phyloP scores from a whole-genome alignment of 2,888 invertebrate species.

The Heterodera filipjevi region DNA sequence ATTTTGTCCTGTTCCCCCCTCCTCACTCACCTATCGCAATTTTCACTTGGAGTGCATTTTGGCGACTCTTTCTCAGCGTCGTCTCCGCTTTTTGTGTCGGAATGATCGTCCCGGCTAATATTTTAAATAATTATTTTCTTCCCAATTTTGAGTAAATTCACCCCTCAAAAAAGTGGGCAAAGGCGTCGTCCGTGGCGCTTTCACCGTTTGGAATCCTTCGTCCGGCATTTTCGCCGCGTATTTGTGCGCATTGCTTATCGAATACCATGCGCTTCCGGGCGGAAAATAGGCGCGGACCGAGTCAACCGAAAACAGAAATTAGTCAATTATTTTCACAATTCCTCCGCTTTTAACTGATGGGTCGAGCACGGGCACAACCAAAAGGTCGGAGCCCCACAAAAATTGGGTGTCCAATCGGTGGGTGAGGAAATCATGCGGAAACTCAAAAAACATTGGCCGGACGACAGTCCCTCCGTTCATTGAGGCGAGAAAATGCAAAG shows the following conservation, averaged over 20 bases:
- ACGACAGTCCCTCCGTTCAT: conserved; percentile 43
- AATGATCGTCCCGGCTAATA: conserved; percentile 71
- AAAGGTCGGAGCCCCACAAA: conserved; percentile 58
- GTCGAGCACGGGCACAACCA: conserved; percentile 56
- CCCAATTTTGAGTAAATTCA: conserved; percentile 23
- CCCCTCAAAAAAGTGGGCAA: conserved; percentile 58
- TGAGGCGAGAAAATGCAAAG: conserved; percentile 45
- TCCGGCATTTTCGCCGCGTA: conserved; percentile 41
- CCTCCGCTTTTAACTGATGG: conserved; percentile 19
- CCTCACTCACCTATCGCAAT: conserved; percentile 70
- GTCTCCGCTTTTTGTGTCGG: conserved; percentile 66
- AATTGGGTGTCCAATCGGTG: conserved; percentile 55
- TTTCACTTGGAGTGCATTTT: conserved; percentile 74
- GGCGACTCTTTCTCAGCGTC: conserved; percentile 67
- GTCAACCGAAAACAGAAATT: conserved; percentile 21
- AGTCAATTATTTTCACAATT: not conserved
- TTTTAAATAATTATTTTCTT: not conserved
- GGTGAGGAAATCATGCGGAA: conserved; percentile 46
- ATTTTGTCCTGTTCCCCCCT: not conserved
- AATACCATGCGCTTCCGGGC: conserved; percentile 60
- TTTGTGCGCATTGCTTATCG: conserved; percentile 41
- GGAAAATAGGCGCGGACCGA: conserved; percentile 64
- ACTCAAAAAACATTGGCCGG: conserved; percentile 50
- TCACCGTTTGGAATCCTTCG: conserved; percentile 47
- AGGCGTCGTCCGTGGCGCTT: conserved; percentile 48